phyloP scores from a whole-genome alignment of 2,113 vertebrate genomes.

The Hypocryptadius cinnamomeus region DNA sequence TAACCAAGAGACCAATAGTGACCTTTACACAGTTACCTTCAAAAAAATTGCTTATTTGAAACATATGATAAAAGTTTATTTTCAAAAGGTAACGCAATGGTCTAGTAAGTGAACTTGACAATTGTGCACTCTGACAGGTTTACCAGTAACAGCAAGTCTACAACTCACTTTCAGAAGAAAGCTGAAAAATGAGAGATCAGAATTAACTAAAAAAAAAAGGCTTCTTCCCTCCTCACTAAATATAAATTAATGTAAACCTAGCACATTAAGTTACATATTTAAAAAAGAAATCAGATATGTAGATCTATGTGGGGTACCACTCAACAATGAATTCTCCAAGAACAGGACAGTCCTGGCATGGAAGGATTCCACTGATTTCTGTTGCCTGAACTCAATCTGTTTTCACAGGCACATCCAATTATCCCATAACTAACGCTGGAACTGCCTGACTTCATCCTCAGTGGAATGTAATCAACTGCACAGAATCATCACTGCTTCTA shows the following conservation, averaged over 20 bases:
- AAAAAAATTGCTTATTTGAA: background rate
- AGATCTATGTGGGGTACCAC: background rate
- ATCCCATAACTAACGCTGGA: background rate
- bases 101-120: background rate
- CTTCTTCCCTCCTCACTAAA: background rate
- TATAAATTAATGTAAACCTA: background rate
- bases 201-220: background rate
- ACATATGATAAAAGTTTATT: background rate
- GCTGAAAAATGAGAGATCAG: background rate
- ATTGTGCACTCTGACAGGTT: background rate
- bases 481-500: background rate
- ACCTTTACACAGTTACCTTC: background rate
- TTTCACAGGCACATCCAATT: background rate
- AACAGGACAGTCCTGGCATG: background rate
- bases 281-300: background rate
- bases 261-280: background rate
- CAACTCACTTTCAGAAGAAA: background rate
- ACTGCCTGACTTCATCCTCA: background rate
- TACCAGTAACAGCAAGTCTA: background rate
- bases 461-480: background rate
- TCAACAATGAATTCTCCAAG: background rate
- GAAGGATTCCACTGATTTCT: background rate
- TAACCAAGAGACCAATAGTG: background rate
- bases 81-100: background rate
- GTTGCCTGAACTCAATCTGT: background rate